Evolutionary conservation across 2,113 vertebrate genomes (phyloP), one percentile per base, ranked within the genome.

Genomic region (Corythoichthys intestinalis): DNA sequence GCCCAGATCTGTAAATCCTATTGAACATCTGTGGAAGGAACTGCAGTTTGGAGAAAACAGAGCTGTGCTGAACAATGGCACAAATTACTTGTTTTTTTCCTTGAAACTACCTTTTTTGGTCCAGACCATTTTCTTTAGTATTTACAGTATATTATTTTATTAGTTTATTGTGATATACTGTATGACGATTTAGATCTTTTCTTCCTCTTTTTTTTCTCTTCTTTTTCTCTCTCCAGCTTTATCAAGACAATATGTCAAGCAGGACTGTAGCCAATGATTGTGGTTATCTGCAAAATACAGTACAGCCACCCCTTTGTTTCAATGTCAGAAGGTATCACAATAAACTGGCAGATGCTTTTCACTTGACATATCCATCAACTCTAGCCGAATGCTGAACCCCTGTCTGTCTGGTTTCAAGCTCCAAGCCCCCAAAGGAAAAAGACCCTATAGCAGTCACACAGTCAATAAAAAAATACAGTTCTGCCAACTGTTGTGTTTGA

Each of bases 291-390:
- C 86, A 64, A 47, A 8, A 11, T 37, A 14, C 17, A 74, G 91
- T 37, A 14, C 17, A 74, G 91, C 37, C 47, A 82, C 89, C 85
- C 80, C 90, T 88, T 87, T 87, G 83, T 78, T 89, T 90, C 86
- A 81, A 75, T 90, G 83, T 93, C 90, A 91, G 80, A 85, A 79
- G 79, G 59, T 65, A 90, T 92, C 75, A 85, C n/a, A 73, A 74
- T 74, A 79, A 86, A 83, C 80, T 84, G 80, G 59, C 83, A 82
- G 81, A 83, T 84, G 68, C 81, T 86, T 83, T 86, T 87, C 83
- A 81, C 82, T 77, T 79, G 79, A 84, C 79, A 83, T 89, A 79
- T 82, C 77, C 77, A 78, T 85, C 79, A 83, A 75, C 65, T 66
- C 64, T 14, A 69, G 64, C 78, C 66, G 35, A 58, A 72, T 34